Evolutionary conservation across 2,797 vertebrate genomes (phyloP).

Genomic region (Buceros bicornis): DNA sequence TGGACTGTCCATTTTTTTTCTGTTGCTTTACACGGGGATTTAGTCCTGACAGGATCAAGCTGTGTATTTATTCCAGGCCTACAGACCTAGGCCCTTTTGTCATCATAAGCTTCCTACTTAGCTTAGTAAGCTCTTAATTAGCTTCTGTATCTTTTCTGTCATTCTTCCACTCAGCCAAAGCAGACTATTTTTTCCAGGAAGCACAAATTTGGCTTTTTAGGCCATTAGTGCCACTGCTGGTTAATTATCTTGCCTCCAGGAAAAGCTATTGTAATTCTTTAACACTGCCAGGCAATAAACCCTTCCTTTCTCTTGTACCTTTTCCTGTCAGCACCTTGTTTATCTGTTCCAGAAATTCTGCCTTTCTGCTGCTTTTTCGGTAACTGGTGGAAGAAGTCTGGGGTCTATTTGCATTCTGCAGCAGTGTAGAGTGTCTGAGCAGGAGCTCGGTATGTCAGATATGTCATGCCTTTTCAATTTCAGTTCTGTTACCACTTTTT

Average conservation of each 20-base stretch:
- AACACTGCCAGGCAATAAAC: not conserved
- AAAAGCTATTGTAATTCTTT: slow-evolving; percentile 15
- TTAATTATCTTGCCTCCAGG: slow-evolving; percentile 10
- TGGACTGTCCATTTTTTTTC: not conserved
- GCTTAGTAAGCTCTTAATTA: slow-evolving; percentile 24
- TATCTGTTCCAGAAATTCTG: slow-evolving; percentile 4
- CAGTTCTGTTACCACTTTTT: slow-evolving; percentile 34
- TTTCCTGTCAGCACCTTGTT: slow-evolving; percentile 7
- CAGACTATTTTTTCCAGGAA: not conserved
- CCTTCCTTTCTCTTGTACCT: not conserved
- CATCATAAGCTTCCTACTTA: not conserved
- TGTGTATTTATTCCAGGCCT: not conserved
- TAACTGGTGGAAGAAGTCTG: not conserved
- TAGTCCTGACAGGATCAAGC: not conserved
- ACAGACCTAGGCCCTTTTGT: not conserved
- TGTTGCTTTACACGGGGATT: not conserved
- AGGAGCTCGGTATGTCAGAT: slow-evolving; percentile 31
- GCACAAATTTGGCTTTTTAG: slow-evolving; percentile 9
- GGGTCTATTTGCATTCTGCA: slow-evolving; percentile 45
- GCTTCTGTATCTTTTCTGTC: slow-evolving; percentile 5
- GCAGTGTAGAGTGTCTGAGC: slow-evolving; percentile 8
- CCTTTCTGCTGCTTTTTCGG: not conserved
- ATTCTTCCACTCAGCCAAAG: slow-evolving; percentile 18
- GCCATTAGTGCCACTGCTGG: slow-evolving; percentile 2
- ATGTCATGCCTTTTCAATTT: slow-evolving; percentile 31